Evolutionary conservation across 2,113 vertebrate genomes (phyloP).

Genomic region (Odobenus rosmarus): DNA sequence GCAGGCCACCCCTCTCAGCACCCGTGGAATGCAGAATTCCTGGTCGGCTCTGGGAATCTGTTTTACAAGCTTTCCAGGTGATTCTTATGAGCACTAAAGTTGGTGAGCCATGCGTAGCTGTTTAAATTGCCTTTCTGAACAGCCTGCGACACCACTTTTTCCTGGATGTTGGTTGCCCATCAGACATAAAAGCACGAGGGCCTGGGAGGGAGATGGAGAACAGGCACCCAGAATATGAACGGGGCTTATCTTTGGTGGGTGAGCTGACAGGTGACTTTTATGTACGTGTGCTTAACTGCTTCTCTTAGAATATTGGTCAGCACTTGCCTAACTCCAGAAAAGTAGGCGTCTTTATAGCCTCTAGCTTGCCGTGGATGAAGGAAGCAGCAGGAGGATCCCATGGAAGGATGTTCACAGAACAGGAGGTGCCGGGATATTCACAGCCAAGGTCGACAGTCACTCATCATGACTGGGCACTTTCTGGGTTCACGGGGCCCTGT

Average conservation of each 20-base stretch:
- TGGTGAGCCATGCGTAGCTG: neutral
- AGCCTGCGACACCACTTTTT: neutral
- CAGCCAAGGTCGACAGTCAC: neutral
- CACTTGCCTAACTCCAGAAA: neutral
- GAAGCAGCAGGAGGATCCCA: neutral
- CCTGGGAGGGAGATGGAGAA: neutral
- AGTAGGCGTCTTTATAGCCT: neutral
- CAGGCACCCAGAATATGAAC: neutral
- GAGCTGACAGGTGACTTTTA: neutral
- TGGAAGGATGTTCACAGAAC: neutral
- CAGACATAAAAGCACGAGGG: neutral
- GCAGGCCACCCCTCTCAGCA: neutral
- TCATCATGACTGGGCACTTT: fast-evolving
- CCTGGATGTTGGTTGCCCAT: neutral
- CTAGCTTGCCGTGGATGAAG: neutral
- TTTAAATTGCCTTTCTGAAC: neutral
- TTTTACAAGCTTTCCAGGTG: constrained; percentile 41
- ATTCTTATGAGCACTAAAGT: neutral
- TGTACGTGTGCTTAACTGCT: neutral
- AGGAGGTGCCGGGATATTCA: neutral
- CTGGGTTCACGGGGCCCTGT: neutral
- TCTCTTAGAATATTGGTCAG: neutral
- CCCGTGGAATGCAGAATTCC: neutral
- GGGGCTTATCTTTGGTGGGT: neutral
- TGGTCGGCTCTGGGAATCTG: neutral